Evolutionary conservation across 1,140 invertebrate genomes (phyloP), one percentile per base, ranked within the genome.

Genomic region (Calycopis cecrops): DNA sequence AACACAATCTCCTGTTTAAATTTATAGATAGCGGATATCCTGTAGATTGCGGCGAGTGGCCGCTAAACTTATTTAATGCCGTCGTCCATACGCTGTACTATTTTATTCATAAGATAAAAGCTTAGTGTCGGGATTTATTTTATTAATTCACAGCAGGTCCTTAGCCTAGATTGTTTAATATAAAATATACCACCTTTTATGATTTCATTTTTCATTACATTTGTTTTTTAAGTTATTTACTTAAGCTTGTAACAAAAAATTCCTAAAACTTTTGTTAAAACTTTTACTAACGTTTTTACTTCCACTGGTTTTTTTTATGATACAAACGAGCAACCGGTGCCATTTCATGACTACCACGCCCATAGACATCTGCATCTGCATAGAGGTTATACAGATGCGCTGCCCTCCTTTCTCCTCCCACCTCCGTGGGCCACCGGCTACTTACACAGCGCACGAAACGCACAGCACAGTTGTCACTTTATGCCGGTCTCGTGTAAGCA

Each of bases 11-110:
- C 63, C 53, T 52, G 65, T 55, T 55, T 64, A 73, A 71, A 78
- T 75, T 78, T 73, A 78, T 73, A 75, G 68, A 72, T 64, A 65
- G 54, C 62, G 75, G 72, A 78, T 71, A 67, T 78, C 75, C 75
- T 59, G 61, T 42, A 71, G 75, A 78, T 78, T 75, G 65, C 53
- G 59, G 54, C 59, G 62, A 62, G 67, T 66, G 62, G 64, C 52
- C 62, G 67, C 60, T 70, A 69, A 72, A 28, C 2, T 70, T 73
- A 70, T 70, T 52, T 42, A 59, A 51, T 48, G 60, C 57, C 38
- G 37, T 48, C 12, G 37, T 47, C 17, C 49, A 55, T 33, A 59
- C 12, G 49, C 28, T 53, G 33, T 55, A 38, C 35, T 54, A 17
- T 47, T 16, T 44, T 44, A 54, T 28, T 14, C 34, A 54, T 33